phyloP scores from a whole-genome alignment of 2,888 invertebrate species.

The Eulithis prunata region DNA sequence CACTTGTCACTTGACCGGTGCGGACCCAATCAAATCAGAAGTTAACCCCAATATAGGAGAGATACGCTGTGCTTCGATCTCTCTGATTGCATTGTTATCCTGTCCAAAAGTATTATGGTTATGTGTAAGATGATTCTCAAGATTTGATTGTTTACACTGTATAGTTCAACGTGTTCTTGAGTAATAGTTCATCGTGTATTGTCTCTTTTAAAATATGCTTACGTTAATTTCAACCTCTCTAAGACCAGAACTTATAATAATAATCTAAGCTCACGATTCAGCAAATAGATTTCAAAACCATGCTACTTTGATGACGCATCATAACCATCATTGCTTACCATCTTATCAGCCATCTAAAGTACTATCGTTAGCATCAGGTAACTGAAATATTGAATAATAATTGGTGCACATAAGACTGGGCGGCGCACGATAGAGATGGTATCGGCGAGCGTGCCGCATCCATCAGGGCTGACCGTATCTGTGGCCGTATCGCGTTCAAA shows the following conservation, averaged over 20 bases:
- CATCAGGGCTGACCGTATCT: constrained; percentile 74
- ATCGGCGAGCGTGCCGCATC: constrained; percentile 81
- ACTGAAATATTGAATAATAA: constrained; percentile 79
- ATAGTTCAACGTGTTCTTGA: too few relatives aligned
- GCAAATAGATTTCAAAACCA: constrained; percentile 22
- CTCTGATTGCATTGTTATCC: constrained; percentile 9
- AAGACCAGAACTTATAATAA: neutral
- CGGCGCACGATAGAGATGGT: constrained; percentile 72
- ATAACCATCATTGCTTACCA: constrained; percentile 21
- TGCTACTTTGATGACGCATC: constrained; percentile 28
- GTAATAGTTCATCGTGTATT: too few relatives aligned
- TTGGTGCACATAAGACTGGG: constrained; percentile 71
- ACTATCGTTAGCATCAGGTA: constrained; percentile 35
- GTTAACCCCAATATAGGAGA: constrained; percentile 66
- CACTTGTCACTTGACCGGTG: constrained; percentile 74
- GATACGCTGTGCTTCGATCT: constrained; percentile 41
- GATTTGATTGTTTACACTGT: neutral
- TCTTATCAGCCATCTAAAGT: constrained; percentile 27
- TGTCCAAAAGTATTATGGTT: neutral
- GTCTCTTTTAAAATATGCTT: too few relatives aligned
- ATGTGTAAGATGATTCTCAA: neutral
- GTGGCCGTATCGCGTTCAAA: constrained; percentile 67
- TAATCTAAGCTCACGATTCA: constrained; percentile 6
- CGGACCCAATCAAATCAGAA: constrained; percentile 63
- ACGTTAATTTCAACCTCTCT: neutral